Evolutionary conservation across 2,888 invertebrate species (phyloP), one percentile per base, ranked within the genome.

Genomic region (Abscondita cerata): DNA sequence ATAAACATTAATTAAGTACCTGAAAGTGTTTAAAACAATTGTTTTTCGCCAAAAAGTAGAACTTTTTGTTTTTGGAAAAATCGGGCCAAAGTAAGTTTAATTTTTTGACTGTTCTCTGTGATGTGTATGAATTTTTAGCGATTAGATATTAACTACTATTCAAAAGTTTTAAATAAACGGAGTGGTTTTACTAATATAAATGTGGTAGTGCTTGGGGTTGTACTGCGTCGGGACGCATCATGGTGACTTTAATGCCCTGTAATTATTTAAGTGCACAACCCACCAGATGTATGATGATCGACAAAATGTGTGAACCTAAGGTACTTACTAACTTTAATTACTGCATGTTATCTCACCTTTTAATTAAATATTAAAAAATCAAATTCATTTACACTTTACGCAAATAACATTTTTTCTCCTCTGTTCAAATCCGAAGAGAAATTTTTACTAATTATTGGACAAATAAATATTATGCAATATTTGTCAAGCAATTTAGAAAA

Each of bases 211-310:
- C 18, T 13, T 25, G 20, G 31, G 48, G 48, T 48, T 48, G 31
- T 13, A 13, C 25, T 48, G 48, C 48, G 33, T 20, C 48, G 48
- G 48, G 31, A 48, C 33, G 11, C 51, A 33, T 70, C 77, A 86
- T 87, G 86, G 86, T 87, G 84, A 86, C 86, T 75, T 83, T 87
- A 82, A 86, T 87, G 86, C 86, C 86, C 81, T 87, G 86, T 81
- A 85, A 84, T 81, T 87, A 85, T 82, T 81, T 87, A 77, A 85
- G 85, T 78, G 82, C 84, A 68, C 82, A 83, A 73, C 83, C 84
- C 70, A 82, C 85, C 76, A 73, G 80, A 76, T 80, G 80, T 74
- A 76, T 78, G 56, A 80, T 80, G 77, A 78, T 80, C 69, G 80
- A 80, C 71, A 81, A 80, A 71, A 79, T 80, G 78, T 81, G 81